These are phyloP conservation scores for Limosa lapponica DNA, from an alignment of 2,797 vertebrate species.

Conservation along the genomic window DNA sequence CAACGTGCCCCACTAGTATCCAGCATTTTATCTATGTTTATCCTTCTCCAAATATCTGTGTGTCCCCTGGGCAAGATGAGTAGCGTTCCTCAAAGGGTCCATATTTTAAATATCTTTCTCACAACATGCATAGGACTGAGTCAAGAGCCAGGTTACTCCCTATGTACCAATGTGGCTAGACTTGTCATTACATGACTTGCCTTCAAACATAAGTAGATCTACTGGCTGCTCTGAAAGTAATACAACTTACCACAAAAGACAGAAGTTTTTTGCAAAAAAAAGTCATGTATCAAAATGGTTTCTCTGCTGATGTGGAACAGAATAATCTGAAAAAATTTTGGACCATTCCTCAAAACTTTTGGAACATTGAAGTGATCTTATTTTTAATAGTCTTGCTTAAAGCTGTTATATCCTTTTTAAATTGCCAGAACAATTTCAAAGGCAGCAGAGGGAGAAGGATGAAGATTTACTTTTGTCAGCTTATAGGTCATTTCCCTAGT, in stretches of 20 bases:
- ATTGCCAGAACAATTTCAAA: background rate
- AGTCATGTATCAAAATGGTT: background rate
- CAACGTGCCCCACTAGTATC: background rate
- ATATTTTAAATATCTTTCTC: background rate
- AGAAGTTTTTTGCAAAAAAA: background rate
- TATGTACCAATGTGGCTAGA: background rate
- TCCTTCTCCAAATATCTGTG: background rate
- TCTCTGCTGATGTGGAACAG: background rate
- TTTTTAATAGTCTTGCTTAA: background rate
- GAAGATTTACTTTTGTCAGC: background rate
- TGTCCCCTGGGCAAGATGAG: background rate
- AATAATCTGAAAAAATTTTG: background rate
- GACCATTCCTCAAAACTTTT: background rate
- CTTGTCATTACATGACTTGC: background rate
- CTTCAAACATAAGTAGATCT: background rate
- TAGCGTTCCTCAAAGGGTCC: background rate
- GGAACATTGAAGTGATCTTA: background rate
- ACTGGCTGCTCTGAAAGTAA: background rate
- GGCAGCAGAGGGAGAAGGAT: background rate
- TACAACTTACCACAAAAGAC: background rate
- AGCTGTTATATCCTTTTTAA: background rate
- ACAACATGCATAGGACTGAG: background rate
- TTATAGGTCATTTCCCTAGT: background rate
- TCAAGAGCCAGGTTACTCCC: background rate
- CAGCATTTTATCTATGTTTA: background rate